phyloP scores from a whole-genome alignment of 2,888 invertebrate species.

The Athrips mouffetella region DNA sequence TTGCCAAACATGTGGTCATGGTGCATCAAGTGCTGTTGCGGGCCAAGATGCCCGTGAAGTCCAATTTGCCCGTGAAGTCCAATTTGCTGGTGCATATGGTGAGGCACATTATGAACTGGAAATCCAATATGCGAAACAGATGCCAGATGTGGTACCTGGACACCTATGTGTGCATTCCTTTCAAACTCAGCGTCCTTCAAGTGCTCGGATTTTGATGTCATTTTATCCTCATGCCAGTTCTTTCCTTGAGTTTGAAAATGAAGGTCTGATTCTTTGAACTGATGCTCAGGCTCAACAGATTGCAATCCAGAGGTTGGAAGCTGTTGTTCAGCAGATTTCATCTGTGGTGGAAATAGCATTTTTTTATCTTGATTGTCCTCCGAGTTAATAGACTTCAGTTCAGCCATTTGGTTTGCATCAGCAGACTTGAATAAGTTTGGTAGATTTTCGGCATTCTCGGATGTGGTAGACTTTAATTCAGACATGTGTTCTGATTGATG shows the following conservation, averaged over 20 bases:
- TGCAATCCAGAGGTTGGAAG: background rate
- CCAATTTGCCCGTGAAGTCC: background rate
- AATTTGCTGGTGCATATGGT: background rate
- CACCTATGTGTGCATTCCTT: background rate
- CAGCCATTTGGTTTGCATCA: background rate
- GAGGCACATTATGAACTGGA: background rate
- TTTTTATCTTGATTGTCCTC: background rate
- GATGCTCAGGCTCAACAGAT: too few species aligned
- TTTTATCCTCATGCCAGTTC: constrained; percentile 3
- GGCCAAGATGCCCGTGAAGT: background rate
- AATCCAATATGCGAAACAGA: background rate
- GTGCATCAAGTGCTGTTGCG: background rate
- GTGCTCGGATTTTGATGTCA: background rate
- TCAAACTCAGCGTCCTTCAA: background rate
- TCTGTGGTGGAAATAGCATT: too few species aligned
- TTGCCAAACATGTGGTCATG: constrained; percentile 30
- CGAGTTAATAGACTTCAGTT: background rate
- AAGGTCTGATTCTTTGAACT: background rate
- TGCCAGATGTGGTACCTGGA: background rate
- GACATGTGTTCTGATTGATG: too few species aligned
- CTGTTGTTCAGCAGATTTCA: too few species aligned
- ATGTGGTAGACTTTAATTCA: too few species aligned
- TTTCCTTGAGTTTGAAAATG: constrained; percentile 1
- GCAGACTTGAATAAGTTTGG: background rate
- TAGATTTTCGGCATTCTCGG: too few species aligned